Evolutionary conservation across 2,888 invertebrate species (phyloP).

Genomic region (Diachrysia chrysitis): DNA sequence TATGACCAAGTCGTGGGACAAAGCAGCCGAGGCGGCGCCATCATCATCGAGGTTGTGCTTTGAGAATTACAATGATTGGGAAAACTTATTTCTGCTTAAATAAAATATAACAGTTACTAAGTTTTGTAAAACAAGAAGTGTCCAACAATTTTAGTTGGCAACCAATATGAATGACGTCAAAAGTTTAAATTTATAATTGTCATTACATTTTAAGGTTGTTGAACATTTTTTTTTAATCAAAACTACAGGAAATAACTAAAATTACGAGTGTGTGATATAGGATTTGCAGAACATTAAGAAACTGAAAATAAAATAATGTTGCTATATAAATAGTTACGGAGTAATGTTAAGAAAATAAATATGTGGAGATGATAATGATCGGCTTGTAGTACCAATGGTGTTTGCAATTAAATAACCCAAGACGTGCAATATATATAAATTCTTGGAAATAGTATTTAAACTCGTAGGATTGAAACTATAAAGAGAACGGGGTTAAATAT

Average conservation of each 20-base stretch:
- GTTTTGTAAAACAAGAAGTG: conserved; percentile 25
- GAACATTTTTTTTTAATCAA: conserved; percentile 16
- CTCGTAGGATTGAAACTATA: conserved; percentile 30
- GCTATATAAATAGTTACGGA: conserved; percentile 8
- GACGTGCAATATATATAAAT: conserved; percentile 46
- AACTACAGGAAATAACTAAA: conserved; percentile 26
- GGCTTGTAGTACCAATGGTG: conserved; percentile 48
- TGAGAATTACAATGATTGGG: conserved; percentile 48
- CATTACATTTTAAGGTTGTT: conserved; percentile 16
- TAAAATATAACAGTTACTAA: conserved; percentile 14
- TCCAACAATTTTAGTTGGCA: conserved; percentile 40
- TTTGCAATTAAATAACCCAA: conserved; percentile 49
- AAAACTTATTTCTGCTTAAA: conserved; percentile 17
- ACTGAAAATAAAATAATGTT: conserved; percentile 19
- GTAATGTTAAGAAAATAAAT: conserved; percentile 20
- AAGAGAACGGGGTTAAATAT: conserved; percentile 39
- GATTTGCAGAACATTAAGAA: conserved; percentile 22
- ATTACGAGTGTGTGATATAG: conserved; percentile 7
- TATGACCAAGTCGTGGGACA: conserved; percentile 66
- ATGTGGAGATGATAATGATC: conserved; percentile 41
- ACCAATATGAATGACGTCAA: conserved; percentile 46
- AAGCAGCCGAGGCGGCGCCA: conserved; percentile 71
- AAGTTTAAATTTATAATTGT: conserved; percentile 18
- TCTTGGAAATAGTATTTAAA: conserved; percentile 48
- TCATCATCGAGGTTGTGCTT: conserved; percentile 67